phyloP scores from a whole-genome alignment of 2,888 invertebrate genomes.

The Melitaea athalia region DNA sequence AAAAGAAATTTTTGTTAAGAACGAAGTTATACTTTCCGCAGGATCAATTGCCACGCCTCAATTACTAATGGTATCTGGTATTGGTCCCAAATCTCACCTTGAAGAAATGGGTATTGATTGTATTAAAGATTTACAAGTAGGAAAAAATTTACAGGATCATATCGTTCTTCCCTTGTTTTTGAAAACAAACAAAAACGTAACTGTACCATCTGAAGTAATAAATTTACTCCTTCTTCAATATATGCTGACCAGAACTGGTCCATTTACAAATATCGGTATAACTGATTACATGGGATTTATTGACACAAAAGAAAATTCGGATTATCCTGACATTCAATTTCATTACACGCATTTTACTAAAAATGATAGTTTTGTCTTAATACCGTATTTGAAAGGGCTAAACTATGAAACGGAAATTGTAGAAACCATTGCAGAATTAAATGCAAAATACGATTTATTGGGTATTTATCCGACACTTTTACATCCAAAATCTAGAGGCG shows the following conservation, averaged over 20 bases:
- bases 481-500: constrained; percentile 80
- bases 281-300: constrained; percentile 78
- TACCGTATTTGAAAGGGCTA: constrained; percentile 46
- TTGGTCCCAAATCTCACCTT: constrained; percentile 69
- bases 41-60: constrained; percentile 77
- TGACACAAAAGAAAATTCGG: constrained; percentile 62
- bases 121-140: constrained; percentile 67
- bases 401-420: constrained; percentile 55
- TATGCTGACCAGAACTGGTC: constrained; percentile 72
- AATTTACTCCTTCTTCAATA: constrained; percentile 68
- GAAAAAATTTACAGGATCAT: constrained; percentile 79
- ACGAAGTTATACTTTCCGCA: constrained; percentile 77
- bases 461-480: constrained; percentile 63
- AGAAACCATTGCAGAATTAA: constrained; percentile 49
- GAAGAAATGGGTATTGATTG: constrained; percentile 57
- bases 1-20: constrained; percentile 58
- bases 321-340: constrained; percentile 78
- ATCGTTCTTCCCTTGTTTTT: constrained; percentile 56
- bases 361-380: constrained; percentile 49
- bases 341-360: constrained; percentile 59
- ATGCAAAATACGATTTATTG: constrained; percentile 56
- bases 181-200: constrained; percentile 43
- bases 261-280: constrained; percentile 64
- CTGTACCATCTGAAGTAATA: constrained; percentile 44
- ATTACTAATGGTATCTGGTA: constrained; percentile 77